Conservation (phyloP, 2,113 vertebrate species). For the Oxyura jamaicensis region DNA sequence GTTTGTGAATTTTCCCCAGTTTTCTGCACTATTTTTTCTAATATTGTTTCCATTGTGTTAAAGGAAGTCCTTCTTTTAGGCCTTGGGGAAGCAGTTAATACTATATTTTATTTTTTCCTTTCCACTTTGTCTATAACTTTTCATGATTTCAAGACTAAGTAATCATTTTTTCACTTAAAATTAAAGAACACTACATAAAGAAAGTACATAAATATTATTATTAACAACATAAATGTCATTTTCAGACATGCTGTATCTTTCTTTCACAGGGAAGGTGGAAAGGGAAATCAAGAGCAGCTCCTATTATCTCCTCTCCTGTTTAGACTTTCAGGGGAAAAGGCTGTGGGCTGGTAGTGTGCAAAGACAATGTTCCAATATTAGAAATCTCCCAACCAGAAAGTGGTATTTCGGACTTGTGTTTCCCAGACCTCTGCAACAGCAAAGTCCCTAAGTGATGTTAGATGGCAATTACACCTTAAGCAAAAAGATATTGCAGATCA, state of each 20-base stretch:
- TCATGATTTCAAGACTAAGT: background rate
- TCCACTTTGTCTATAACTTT: background rate
- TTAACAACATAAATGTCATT: background rate
- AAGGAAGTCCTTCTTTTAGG: background rate
- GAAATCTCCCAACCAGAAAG: constrained; percentile 64
- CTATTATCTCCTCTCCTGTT: background rate
- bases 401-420: constrained; percentile 13
- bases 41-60: background rate
- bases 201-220: background rate
- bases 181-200: background rate
- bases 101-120: background rate
- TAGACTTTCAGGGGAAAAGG: constrained; percentile 15
- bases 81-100: background rate
- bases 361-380: constrained; percentile 33
- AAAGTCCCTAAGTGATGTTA: constrained; percentile 38
- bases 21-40: background rate
- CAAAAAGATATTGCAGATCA: constrained; percentile 71
- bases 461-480: constrained; percentile 62
- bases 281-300: background rate
- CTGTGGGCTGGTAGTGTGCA: background rate
- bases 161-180: constrained; percentile 32
- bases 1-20: background rate
- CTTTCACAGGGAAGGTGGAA: background rate
- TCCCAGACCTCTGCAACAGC: background rate
- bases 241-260: background rate